Evolutionary conservation across 2,797 vertebrate species (phyloP).

Genomic region (Hozukius guyotensis): DNA sequence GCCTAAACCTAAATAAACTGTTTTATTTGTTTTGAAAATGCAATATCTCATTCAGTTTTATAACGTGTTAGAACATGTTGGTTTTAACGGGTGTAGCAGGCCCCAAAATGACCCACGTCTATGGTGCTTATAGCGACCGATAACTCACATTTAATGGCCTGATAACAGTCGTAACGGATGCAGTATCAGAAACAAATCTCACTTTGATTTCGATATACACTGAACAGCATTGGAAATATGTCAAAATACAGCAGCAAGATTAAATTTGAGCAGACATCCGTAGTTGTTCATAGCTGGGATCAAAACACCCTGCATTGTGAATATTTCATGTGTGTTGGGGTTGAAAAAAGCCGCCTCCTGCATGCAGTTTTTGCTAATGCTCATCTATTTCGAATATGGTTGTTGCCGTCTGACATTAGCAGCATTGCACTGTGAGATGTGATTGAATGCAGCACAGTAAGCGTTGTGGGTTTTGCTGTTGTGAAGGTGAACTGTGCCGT

Average conservation of each 20-base stretch:
- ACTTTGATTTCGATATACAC: not conserved
- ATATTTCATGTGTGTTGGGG: not conserved
- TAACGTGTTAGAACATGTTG: no score
- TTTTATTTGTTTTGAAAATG: no score
- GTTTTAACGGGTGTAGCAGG: no score
- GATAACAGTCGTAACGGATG: no score
- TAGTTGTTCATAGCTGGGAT: not conserved
- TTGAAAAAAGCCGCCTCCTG: not conserved
- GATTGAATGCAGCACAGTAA: slow-evolving; percentile 15
- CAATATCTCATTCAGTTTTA: no score
- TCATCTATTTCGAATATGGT: not conserved
- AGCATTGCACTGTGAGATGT: not conserved
- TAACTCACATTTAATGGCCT: no score
- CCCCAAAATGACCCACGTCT: no score
- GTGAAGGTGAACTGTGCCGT: slow-evolving; percentile 91
- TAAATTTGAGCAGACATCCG: not conserved
- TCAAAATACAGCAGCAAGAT: not conserved
- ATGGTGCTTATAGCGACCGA: no score
- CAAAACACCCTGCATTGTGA: not conserved
- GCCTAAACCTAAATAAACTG: no score
- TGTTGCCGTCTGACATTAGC: not conserved
- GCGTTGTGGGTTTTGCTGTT: slow-evolving; percentile 25
- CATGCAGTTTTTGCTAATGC: not conserved
- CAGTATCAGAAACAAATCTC: not conserved
- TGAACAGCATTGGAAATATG: not conserved